Evolutionary conservation across 1,140 invertebrate genomes (phyloP).

Genomic region (Orius insidiosus): DNA sequence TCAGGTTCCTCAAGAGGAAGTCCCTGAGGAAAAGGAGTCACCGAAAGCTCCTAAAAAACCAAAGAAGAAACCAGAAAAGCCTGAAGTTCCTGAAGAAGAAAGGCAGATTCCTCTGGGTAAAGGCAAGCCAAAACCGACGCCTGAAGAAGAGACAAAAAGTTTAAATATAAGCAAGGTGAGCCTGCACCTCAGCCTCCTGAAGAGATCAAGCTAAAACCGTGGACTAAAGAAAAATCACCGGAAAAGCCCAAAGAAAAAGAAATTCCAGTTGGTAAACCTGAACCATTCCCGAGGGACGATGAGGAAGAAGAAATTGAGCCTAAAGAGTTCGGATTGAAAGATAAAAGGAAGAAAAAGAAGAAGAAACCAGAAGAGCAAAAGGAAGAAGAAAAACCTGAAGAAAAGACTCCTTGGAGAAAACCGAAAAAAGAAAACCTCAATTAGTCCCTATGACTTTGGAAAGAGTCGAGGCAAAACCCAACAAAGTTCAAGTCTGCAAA

Average conservation of each 20-base stretch:
- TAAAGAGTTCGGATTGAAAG: conserved; percentile 15
- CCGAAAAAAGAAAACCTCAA: not conserved
- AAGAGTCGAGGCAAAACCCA: conserved; percentile 26
- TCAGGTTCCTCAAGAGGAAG: conserved; percentile 13
- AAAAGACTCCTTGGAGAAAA: not conserved
- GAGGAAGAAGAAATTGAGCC: conserved; percentile 16
- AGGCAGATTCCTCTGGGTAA: conserved; percentile 26
- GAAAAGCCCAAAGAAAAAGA: conserved; percentile 16
- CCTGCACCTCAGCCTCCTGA: conserved; percentile 22
- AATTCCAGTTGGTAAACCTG: conserved; percentile 15
- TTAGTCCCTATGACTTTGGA: conserved; percentile 10
- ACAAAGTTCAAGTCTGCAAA: conserved; percentile 19
- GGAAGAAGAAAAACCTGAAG: conserved; percentile 16
- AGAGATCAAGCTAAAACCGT: conserved; percentile 20
- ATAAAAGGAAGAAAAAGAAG: conserved; percentile 8
- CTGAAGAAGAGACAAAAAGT: conserved; percentile 25
- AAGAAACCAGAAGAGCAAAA: conserved; percentile 8
- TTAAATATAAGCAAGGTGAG: conserved; percentile 27
- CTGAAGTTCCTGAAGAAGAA: conserved; percentile 22
- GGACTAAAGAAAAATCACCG: conserved; percentile 19
- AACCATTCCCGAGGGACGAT: conserved; percentile 16
- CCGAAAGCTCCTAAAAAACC: conserved; percentile 21
- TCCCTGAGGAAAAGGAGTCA: conserved; percentile 17
- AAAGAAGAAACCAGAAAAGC: conserved; percentile 16
- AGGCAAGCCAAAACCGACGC: conserved; percentile 24